Conservation (phyloP, 2,888 invertebrate species). For the Ochropleura plecta region DNA sequence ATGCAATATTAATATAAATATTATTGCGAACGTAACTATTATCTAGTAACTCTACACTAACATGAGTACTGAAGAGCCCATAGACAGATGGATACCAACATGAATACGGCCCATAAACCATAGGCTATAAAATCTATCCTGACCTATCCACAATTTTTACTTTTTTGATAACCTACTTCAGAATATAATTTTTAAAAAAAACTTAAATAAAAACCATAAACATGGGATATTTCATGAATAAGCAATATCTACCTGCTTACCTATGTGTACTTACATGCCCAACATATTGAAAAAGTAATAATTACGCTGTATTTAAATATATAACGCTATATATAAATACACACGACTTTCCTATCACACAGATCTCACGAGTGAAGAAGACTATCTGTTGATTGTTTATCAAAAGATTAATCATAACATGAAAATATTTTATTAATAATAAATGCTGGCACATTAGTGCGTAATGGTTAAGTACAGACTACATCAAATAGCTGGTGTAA, state of each 20-base stretch:
- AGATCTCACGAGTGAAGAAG: slow-evolving; percentile 10
- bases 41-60: background rate
- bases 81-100: background rate
- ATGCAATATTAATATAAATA: too few species aligned
- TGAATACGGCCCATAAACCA: background rate
- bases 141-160: background rate
- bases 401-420: slow-evolving; percentile 16
- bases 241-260: background rate
- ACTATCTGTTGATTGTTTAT: slow-evolving; percentile 12
- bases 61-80: background rate
- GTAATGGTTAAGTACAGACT: slow-evolving; percentile 7
- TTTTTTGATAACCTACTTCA: background rate
- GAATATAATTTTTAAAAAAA: background rate
- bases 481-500: slow-evolving; percentile 5
- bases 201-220: background rate
- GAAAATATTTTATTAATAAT: background rate
- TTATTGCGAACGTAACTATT: too few species aligned
- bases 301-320: slow-evolving; percentile 19
- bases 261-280: slow-evolving; percentile 38
- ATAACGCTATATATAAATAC: background rate
- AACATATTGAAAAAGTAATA: slow-evolving; percentile 36
- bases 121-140: background rate
- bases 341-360: slow-evolving; percentile 15
- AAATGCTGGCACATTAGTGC: slow-evolving; percentile 16
- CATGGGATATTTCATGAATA: background rate